Conservation (phyloP, 2,113 vertebrate genomes). For the Archocentrus centrarchus region DNA sequence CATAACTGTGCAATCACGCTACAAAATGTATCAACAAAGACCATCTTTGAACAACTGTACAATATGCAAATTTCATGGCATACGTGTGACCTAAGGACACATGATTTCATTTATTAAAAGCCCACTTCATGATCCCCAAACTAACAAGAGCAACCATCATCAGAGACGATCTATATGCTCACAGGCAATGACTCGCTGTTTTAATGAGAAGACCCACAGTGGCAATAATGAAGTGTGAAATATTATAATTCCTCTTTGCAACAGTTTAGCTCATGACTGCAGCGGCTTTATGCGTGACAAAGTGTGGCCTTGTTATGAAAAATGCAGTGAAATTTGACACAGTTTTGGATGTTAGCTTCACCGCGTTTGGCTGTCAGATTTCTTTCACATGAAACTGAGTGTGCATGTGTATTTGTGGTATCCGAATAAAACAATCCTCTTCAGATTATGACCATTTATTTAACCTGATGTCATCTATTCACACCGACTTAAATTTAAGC, state of each 20-base stretch:
- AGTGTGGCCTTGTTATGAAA: not conserved
- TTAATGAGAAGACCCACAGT: not conserved
- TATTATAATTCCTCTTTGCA: not conserved
- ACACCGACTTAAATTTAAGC: too few relatives aligned
- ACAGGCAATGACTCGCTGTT: not conserved
- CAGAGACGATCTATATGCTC: not conserved
- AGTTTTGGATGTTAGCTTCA: too few relatives aligned
- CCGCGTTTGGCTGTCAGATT: rapidly evolving
- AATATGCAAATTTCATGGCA: not conserved
- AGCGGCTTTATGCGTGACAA: not conserved
- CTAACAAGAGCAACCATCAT: not conserved
- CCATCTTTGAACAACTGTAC: not conserved
- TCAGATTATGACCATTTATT: not conserved
- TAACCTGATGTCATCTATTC: not conserved
- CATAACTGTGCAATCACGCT: too few relatives aligned
- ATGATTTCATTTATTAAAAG: not conserved
- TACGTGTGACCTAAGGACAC: not conserved
- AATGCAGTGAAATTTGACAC: too few relatives aligned
- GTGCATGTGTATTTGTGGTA: rapidly evolving
- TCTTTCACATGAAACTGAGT: not conserved
- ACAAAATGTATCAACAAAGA: not conserved
- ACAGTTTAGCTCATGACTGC: not conserved
- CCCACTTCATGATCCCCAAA: not conserved
- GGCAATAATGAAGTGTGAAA: not conserved
- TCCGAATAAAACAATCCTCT: not conserved